Evolutionary conservation across 2,113 vertebrate genomes (phyloP).

Genomic region (Gadus chalcogrammus): DNA sequence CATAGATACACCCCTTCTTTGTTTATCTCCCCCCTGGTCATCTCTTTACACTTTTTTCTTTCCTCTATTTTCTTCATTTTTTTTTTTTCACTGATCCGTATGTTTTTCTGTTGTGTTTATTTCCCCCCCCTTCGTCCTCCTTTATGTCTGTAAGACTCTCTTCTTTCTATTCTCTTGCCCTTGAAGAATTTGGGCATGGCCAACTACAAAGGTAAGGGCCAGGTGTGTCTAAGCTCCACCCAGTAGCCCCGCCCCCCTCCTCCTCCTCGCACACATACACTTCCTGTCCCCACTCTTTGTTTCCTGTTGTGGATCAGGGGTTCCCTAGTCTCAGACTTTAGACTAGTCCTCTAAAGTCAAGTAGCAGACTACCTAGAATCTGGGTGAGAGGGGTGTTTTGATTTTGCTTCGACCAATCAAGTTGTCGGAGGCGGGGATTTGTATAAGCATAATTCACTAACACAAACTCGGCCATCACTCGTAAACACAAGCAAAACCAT

Average conservation of each 20-base stretch:
- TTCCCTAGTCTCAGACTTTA: no score
- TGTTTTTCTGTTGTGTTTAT: slow-evolving; percentile 44
- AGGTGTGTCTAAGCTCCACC: slow-evolving; percentile 32
- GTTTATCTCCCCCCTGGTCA: slow-evolving; percentile 25
- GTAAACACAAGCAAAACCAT: no score
- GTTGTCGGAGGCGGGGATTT: no score
- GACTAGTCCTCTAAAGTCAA: no score
- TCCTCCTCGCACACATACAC: neutral
- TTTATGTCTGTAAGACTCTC: slow-evolving; percentile 48
- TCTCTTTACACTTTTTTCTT: slow-evolving; percentile 13
- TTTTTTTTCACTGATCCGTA: slow-evolving; percentile 38
- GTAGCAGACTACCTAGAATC: no score
- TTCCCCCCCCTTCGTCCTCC: no score
- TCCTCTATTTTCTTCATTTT: slow-evolving; percentile 9
- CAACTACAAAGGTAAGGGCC: slow-evolving; percentile 62
- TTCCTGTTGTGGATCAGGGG: no score
- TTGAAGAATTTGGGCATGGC: slow-evolving; percentile 67
- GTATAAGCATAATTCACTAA: no score
- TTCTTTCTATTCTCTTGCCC: slow-evolving; percentile 68
- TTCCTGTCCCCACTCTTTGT: no score
- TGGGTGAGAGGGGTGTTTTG: no score
- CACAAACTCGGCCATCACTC: no score
- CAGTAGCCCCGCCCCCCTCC: neutral
- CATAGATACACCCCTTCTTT: slow-evolving; percentile 10
- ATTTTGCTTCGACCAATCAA: no score